These are phyloP conservation scores for Callionymus lyra DNA, from an alignment of 2,113 vertebrate species.

Conservation along the genomic window DNA sequence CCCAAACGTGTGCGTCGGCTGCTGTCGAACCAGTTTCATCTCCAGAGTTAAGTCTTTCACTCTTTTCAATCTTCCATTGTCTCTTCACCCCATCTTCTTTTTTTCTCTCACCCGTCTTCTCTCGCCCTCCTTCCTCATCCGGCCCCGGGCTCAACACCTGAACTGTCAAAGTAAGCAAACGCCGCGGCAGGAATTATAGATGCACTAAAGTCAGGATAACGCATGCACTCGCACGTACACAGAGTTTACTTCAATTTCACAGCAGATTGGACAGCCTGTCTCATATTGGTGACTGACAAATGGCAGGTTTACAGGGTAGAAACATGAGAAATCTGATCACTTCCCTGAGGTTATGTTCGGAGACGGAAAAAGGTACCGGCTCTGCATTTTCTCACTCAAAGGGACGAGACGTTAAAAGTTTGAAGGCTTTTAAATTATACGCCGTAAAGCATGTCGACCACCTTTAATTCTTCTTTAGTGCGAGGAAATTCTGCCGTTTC, in stretches of 20 bases:
- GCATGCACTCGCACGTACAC: conserved; percentile 4
- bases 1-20: conserved; percentile 17
- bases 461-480: no score
- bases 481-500: no score
- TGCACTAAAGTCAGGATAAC: conserved; percentile 7
- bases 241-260: conserved; percentile 7
- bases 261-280: not conserved
- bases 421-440: no score
- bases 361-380: no score
- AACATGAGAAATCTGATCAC: no score
- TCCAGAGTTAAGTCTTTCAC: conserved; percentile 45
- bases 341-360: no score
- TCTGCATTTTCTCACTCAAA: no score
- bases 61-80: conserved; percentile 49
- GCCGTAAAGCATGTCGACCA: no score
- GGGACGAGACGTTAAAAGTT: no score
- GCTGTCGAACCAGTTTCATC: conserved; percentile 47
- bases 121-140: conserved; percentile 19
- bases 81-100: conserved; percentile 9
- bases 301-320: conserved; percentile 6
- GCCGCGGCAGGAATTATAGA: conserved; percentile 14
- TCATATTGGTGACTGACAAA: conserved; percentile 1
- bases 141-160: conserved; percentile 35
- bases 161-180: conserved; percentile 28
- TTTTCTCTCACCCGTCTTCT: conserved; percentile 22